Percentiles rank a stretch among this genome's conserved stretches.
Conservation (phyloP, 2,113 vertebrate genomes). For the Sapajus apella region DNA sequence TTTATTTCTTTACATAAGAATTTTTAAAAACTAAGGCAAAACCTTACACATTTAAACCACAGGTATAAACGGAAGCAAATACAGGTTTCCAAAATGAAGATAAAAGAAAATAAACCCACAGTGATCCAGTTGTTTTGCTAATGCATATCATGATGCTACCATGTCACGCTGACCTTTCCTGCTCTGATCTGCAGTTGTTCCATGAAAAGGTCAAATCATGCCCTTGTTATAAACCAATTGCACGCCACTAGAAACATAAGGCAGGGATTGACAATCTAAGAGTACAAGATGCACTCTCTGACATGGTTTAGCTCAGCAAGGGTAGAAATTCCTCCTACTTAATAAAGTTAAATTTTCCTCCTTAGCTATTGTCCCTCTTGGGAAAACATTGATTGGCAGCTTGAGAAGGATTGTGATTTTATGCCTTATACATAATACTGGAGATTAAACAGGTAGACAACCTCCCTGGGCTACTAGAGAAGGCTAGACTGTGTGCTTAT, state of each 20-base stretch:
- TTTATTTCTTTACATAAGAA: slow-evolving; percentile 21
- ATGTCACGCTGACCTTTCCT: slow-evolving; percentile 53
- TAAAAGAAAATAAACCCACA: neutral
- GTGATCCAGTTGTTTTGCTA: neutral
- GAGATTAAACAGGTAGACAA: neutral
- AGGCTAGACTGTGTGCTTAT: neutral
- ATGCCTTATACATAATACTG: neutral
- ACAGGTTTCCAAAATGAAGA: neutral
- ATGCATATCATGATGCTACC: neutral
- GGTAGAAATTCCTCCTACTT: neutral
- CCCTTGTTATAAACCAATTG: slow-evolving; percentile 51
- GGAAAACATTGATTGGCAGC: neutral
- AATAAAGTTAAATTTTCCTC: neutral
- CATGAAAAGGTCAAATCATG: slow-evolving; percentile 68
- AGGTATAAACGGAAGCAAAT: neutral
- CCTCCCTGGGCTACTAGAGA: neutral
- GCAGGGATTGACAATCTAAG: neutral
- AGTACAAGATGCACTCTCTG: neutral
- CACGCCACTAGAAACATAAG: neutral
- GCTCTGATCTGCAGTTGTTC: neutral
- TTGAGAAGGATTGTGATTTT: neutral
- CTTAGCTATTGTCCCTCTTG: neutral
- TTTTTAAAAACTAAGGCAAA: neutral
- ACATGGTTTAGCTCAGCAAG: neutral
- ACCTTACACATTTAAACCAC: neutral